Base-by-base conservation (phyloP, 92 coral and sea anemone genomes). In the Parazoanthus swiftii region DNA sequence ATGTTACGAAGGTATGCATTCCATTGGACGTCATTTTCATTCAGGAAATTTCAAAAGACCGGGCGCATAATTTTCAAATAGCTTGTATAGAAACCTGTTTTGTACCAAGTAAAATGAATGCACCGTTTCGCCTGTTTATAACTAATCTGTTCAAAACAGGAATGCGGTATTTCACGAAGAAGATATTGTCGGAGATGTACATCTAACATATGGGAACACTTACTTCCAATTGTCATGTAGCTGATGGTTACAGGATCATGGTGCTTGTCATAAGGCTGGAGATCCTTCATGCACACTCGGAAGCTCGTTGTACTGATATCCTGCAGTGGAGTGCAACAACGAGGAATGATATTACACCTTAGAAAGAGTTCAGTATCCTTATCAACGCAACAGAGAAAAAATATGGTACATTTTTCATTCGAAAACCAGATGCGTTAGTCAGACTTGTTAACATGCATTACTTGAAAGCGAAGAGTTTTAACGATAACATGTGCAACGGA, bases 171-270 rank as follows among this genome's bases (percentile, higher is more conserved):
- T n/a, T n/a, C n/a, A n/a, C n/a, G n/a, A n/a, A n/a, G n/a, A n/a
- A n/a, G n/a, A n/a, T 29, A 29, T 29, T 29, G 33, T 29, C 33
- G 33, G 33, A 29, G 33, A 29, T 29, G 33, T 21, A 63, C 26
- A 23, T 63, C 26, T 6, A 63, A 9, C 70, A 63, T 20, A 5
- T 20, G 8, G 20, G 58, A 63, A 63, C 18, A 26, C 83, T 35
- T 79, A 93, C 95, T 90, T 87, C 95, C 95, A 76, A 93, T 85
- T 4, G 95, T 85, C n/a, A 93, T 14, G 86, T 91, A 91, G 81
- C 56, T 93, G 73, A 93, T 91, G 26, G 90, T 91, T 7, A 91
- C 95, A 36, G 93, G 94, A 79, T 92, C 94, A 67, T 92, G 94
- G 77, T 92, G 94, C 38, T 75, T 86, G 56, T 89, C 73, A 70